phyloP scores from a whole-genome alignment of 2,113 vertebrate species.

The Sylvietta virens region DNA sequence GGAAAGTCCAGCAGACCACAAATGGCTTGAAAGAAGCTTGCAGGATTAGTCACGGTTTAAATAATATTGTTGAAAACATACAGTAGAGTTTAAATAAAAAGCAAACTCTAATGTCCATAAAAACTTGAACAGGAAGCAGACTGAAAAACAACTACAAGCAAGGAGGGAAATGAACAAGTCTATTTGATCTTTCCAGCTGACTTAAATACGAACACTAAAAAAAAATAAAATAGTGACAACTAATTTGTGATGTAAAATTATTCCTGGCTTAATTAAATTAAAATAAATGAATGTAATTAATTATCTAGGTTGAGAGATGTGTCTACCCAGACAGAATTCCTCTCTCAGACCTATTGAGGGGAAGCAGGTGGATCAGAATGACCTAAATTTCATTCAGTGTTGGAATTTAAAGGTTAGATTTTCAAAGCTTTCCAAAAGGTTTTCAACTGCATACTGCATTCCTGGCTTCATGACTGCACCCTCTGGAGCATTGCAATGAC shows the following conservation, averaged over 20 bases:
- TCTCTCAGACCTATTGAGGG: not conserved
- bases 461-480: not conserved
- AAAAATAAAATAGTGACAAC: not conserved
- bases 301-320: not conserved
- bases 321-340: not conserved
- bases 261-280: slow-evolving; percentile 38
- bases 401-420: not conserved
- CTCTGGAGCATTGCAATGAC: not conserved
- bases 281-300: slow-evolving; percentile 27
- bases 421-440: not conserved
- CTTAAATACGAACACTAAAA: not conserved
- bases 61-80: not conserved
- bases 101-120: not conserved
- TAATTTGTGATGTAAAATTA: slow-evolving; percentile 54
- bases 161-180: slow-evolving; percentile 24
- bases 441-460: not conserved
- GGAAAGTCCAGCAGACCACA: not conserved
- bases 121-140: slow-evolving; percentile 4
- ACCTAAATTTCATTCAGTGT: not conserved
- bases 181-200: slow-evolving; percentile 45
- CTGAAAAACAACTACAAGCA: slow-evolving; percentile 19
- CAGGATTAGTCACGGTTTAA: not conserved
- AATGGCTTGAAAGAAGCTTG: not conserved
- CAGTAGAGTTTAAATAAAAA: slow-evolving; percentile 1
- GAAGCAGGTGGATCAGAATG: not conserved